Evolutionary conservation across 2,113 vertebrate genomes (phyloP).

Genomic region (Syrrhaptes paradoxus): DNA sequence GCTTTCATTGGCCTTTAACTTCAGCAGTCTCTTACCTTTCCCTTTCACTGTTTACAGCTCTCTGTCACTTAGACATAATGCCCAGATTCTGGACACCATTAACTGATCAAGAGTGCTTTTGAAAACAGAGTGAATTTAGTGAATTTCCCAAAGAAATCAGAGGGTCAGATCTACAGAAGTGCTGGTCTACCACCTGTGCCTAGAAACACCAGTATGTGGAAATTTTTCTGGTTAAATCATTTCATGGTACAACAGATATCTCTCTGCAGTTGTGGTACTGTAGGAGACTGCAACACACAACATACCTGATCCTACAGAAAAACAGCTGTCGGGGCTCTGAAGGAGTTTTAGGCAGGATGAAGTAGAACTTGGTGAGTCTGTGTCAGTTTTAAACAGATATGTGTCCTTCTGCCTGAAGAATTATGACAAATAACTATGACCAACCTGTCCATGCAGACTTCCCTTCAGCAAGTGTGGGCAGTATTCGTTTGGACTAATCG

Average conservation of each 20-base stretch:
- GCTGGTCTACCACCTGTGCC: neutral
- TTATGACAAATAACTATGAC: neutral
- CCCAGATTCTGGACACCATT: neutral
- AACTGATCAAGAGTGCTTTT: neutral
- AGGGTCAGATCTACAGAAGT: neutral
- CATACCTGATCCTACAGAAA: neutral
- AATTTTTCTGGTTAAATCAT: neutral
- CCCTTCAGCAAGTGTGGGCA: neutral
- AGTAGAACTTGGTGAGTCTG: neutral
- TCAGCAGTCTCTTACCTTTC: neutral
- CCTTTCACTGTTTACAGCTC: neutral
- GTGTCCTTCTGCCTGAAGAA: neutral
- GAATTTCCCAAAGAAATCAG: neutral
- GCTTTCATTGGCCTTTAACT: conserved; percentile 22
- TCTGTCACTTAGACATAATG: neutral
- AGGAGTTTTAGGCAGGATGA: neutral
- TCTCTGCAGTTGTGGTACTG: neutral
- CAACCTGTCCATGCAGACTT: neutral
- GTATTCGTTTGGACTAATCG: neutral
- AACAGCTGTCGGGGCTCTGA: neutral
- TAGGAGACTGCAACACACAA: neutral
- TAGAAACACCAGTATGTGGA: neutral
- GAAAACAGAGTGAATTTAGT: neutral
- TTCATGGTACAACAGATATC: neutral
- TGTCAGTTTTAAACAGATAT: neutral